Evolutionary conservation across 1,140 invertebrate genomes (phyloP).

Genomic region (Drosophila lacertosa): DNA sequence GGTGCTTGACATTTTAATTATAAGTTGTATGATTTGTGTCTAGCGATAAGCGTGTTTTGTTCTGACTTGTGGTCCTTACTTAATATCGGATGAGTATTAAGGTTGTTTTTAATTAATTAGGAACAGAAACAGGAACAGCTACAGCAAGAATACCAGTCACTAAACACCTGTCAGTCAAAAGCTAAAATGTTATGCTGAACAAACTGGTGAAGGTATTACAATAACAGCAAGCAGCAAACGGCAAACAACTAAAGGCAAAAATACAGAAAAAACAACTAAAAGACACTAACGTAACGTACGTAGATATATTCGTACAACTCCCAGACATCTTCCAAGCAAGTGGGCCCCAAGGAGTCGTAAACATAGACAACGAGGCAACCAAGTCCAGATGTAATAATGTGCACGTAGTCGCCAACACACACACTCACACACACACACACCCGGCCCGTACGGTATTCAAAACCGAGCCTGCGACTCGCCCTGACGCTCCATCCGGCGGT

Average conservation of each 20-base stretch:
- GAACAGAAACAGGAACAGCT: not conserved
- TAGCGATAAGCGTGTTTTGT: slow-evolving; percentile 61
- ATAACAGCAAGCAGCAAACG: slow-evolving; percentile 4
- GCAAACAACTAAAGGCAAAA: slow-evolving; percentile 6
- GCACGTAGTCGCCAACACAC: slow-evolving; percentile 27
- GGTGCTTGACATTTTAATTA: slow-evolving; percentile 67
- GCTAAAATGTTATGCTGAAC: slow-evolving; percentile 24
- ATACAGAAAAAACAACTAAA: slow-evolving; percentile 2
- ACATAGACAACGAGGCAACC: slow-evolving; percentile 53
- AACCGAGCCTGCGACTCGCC: no score
- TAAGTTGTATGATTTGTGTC: slow-evolving; percentile 66
- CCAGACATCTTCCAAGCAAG: slow-evolving; percentile 78
- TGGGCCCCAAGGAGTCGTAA: slow-evolving; percentile 78
- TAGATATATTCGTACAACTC: slow-evolving; percentile 64
- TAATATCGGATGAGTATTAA: slow-evolving; percentile 37
- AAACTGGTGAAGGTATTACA: slow-evolving; percentile 26
- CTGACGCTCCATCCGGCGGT: no score
- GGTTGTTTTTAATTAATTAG: slow-evolving; percentile 50
- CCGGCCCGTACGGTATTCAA: not conserved
- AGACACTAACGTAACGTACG: slow-evolving; percentile 25
- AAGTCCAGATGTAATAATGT: slow-evolving; percentile 41
- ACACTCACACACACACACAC: slow-evolving; percentile 12
- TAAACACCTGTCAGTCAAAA: not conserved
- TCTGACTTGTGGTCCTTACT: slow-evolving; percentile 4
- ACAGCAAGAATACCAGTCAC: not conserved